Conservation (phyloP, 2,113 vertebrate genomes). For the Pyxicephalus adspersus region DNA sequence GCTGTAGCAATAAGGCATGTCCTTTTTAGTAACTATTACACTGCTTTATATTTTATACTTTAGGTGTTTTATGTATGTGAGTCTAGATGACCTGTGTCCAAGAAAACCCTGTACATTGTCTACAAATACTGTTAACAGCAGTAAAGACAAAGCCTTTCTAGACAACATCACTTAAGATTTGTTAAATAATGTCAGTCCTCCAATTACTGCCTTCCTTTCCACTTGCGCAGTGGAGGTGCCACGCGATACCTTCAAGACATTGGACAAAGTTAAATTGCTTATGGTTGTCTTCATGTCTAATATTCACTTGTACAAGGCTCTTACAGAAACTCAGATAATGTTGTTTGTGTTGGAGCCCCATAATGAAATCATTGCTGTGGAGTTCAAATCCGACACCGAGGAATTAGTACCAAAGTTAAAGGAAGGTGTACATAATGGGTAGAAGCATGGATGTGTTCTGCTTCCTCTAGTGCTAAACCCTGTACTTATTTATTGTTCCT, state of each 20-base stretch:
- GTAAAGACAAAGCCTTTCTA: constrained; percentile 67
- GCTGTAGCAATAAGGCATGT: constrained; percentile 72
- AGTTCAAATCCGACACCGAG: not conserved
- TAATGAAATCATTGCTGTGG: too few relatives aligned
- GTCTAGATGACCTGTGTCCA: constrained; percentile 69
- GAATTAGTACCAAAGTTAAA: constrained; percentile 13
- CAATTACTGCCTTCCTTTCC: constrained; percentile 49
- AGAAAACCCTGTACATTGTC: constrained; percentile 71
- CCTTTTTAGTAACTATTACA: constrained; percentile 77
- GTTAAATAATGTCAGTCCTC: constrained; percentile 20
- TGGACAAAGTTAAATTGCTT: not conserved
- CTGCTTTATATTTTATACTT: constrained; percentile 71
- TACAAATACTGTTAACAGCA: constrained; percentile 70
- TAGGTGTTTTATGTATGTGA: constrained; percentile 69
- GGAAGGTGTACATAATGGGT: not conserved
- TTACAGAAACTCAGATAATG: not conserved
- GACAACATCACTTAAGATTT: constrained; percentile 64
- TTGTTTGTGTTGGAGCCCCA: not conserved
- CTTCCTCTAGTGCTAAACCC: not conserved
- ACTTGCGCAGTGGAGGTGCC: constrained; percentile 31
- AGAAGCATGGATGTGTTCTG: not conserved
- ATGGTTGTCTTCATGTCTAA: not conserved
- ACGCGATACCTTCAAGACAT: not conserved
- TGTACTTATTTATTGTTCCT: not conserved
- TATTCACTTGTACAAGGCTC: not conserved